Percentiles rank a stretch among this genome's conserved stretches.
Conservation (phyloP, 2,888 invertebrate genomes). For the Eulithis testata region DNA sequence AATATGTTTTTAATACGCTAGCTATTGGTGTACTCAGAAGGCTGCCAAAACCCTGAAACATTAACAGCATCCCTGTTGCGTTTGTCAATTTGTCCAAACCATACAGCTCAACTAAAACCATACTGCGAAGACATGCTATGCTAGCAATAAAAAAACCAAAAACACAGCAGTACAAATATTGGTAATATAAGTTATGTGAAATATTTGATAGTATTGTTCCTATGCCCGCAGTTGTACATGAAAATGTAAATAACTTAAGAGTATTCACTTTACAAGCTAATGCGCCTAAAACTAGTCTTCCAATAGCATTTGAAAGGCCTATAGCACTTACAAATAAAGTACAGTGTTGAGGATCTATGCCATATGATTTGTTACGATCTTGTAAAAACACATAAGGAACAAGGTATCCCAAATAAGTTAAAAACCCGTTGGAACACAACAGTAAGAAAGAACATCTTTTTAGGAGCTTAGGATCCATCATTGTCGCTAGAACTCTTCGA, state of each 20-base stretch:
- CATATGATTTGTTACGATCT: constrained; percentile 60
- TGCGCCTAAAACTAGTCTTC: constrained; percentile 61
- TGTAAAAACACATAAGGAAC: constrained; percentile 72
- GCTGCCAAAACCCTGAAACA: constrained; percentile 73
- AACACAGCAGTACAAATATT: constrained; percentile 62
- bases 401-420: constrained; percentile 65
- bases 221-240: constrained; percentile 58
- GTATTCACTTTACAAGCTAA: constrained; percentile 65
- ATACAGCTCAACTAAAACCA: constrained; percentile 68
- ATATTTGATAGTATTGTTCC: constrained; percentile 61
- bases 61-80: constrained; percentile 70
- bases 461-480: constrained; percentile 73
- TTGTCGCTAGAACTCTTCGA: constrained; percentile 73
- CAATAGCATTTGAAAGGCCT: constrained; percentile 64
- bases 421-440: constrained; percentile 60
- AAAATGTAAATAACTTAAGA: constrained; percentile 50
- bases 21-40: constrained; percentile 71
- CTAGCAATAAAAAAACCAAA: constrained; percentile 68
- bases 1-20: constrained; percentile 58
- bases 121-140: constrained; percentile 63
- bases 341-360: constrained; percentile 60
- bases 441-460: constrained; percentile 62
- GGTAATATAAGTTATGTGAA: constrained; percentile 63
- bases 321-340: constrained; percentile 68
- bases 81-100: constrained; percentile 76